Evolutionary conservation across 2,113 vertebrate species (phyloP).

Genomic region (Brachionichthys hirsutus): DNA sequence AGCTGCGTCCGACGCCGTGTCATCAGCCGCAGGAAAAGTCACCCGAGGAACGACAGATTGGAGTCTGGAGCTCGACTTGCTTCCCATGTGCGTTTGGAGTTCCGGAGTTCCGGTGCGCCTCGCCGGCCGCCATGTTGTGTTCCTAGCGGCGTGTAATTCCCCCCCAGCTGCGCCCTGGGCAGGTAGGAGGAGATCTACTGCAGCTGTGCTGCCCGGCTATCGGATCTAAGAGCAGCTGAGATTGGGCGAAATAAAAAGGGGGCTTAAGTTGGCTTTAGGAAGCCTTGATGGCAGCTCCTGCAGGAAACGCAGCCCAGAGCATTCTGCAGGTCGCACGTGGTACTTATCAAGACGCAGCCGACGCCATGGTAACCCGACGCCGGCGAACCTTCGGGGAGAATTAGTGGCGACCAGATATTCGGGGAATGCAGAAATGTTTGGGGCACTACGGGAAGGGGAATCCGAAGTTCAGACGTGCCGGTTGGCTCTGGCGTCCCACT

Average conservation of each 20-base stretch:
- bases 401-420: slow-evolving; percentile 52
- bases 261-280: slow-evolving; percentile 39
- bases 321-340: slow-evolving; percentile 27
- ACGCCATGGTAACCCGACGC: slow-evolving; percentile 51
- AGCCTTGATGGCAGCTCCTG: slow-evolving; percentile 34
- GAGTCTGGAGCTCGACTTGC: not conserved
- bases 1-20: slow-evolving; percentile 11
- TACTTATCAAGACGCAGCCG: slow-evolving; percentile 53
- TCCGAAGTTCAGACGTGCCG: slow-evolving; percentile 23
- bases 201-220: slow-evolving; percentile 26
- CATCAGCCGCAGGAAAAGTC: slow-evolving; percentile 21
- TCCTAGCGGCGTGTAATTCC: slow-evolving; percentile 48
- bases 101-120: slow-evolving; percentile 20
- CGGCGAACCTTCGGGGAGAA: slow-evolving; percentile 34
- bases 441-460: slow-evolving; percentile 29
- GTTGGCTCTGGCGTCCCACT: slow-evolving; percentile 37
- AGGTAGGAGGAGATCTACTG: slow-evolving; percentile 40
- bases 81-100: slow-evolving; percentile 36
- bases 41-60: slow-evolving; percentile 25
- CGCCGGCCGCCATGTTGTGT: slow-evolving; percentile 20
- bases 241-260: slow-evolving; percentile 36
- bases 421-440: slow-evolving; percentile 66
- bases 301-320: slow-evolving; percentile 11
- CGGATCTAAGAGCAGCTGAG: slow-evolving; percentile 12
- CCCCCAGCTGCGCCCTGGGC: slow-evolving; percentile 54